Conservation (phyloP, 2,888 invertebrate species). For the Conops quadrifasciatus region DNA sequence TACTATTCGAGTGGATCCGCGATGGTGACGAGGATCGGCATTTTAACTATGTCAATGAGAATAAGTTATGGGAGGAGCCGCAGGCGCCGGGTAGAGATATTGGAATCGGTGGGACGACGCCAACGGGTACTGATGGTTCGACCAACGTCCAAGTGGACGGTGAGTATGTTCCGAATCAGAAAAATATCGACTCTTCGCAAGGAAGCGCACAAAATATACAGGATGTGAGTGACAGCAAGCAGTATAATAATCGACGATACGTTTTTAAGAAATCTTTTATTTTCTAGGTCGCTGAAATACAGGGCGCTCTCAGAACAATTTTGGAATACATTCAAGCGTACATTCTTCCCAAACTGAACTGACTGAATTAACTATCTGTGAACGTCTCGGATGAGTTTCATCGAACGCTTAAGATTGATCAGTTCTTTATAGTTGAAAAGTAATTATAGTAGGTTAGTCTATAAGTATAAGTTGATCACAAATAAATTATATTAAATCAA, state of each 20-base stretch:
- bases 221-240: constrained; percentile 33
- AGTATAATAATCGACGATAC: neutral
- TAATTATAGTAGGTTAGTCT: too few relatives aligned
- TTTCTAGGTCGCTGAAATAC: constrained; percentile 49
- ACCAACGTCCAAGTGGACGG: constrained; percentile 39
- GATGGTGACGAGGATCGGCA: constrained; percentile 54
- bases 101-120: neutral
- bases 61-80: constrained; percentile 65
- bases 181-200: constrained; percentile 35
- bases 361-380: too few relatives aligned
- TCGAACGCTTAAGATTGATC: too few relatives aligned
- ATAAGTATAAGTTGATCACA: too few relatives aligned
- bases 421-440: too few relatives aligned
- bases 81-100: too few relatives aligned
- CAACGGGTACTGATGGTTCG: too few relatives aligned
- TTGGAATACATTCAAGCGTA: constrained; percentile 54
- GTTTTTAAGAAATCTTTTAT: neutral
- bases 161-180: constrained; percentile 36
- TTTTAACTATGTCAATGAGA: constrained; percentile 66
- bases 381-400: too few relatives aligned
- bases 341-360: constrained; percentile 52
- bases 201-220: constrained; percentile 21
- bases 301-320: constrained; percentile 51
- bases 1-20: constrained; percentile 58
- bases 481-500: too few relatives aligned